Evolutionary conservation across 2,797 vertebrate genomes (phyloP).

Genomic region (Molossus alvarezi): DNA sequence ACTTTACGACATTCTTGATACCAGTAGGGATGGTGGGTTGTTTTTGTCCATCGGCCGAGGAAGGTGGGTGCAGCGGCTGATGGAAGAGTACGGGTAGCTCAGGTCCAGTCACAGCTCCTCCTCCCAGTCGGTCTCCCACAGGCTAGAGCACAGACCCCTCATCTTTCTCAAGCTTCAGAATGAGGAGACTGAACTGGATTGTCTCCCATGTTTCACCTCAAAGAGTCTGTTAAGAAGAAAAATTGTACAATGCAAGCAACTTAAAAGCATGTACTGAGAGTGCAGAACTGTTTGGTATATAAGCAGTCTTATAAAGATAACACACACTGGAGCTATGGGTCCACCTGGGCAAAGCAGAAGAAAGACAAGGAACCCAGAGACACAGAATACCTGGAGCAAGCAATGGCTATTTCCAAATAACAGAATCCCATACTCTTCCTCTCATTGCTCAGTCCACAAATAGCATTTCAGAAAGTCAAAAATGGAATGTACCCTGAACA

Average conservation of each 20-base stretch:
- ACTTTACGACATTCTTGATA: constrained; percentile 89
- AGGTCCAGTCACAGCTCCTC: too few relatives aligned
- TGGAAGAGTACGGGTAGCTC: background rate
- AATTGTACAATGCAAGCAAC: background rate
- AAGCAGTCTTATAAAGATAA: background rate
- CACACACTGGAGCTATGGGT: background rate
- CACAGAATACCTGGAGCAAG: background rate
- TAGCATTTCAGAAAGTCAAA: background rate
- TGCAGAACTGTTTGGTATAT: constrained; percentile 19
- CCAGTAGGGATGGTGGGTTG: constrained; percentile 79
- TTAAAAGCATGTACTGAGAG: constrained; percentile 49
- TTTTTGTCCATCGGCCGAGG: constrained; percentile 79
- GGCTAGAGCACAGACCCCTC: background rate
- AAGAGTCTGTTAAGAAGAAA: constrained; percentile 52
- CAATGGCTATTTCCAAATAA: background rate
- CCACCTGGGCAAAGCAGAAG: background rate
- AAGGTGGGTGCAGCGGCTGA: background rate
- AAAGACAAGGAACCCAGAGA: background rate
- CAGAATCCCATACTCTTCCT: background rate
- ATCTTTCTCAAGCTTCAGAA: background rate
- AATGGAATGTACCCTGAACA: background rate
- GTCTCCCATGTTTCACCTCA: background rate
- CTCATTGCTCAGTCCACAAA: background rate
- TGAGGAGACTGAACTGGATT: background rate
- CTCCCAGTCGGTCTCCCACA: background rate